Evolutionary conservation across 2,888 invertebrate species (phyloP).

Genomic region (Campoplex nolae): DNA sequence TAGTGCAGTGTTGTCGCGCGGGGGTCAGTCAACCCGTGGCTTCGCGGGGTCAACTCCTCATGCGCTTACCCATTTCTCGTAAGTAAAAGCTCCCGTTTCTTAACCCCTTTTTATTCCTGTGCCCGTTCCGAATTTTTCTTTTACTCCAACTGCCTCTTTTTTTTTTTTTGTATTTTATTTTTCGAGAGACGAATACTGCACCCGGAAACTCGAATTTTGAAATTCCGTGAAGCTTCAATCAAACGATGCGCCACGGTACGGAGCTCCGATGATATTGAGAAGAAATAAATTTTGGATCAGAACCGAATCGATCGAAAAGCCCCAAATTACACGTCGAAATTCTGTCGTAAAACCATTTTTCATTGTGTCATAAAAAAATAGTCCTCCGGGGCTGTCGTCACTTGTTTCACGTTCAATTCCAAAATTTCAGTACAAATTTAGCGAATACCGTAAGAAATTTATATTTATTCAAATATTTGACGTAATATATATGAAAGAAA

Average conservation of each 20-base stretch:
- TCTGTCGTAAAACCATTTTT: not conserved
- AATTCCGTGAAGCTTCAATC: not conserved
- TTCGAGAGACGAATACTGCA: not conserved
- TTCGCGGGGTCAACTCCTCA: constrained; percentile 80
- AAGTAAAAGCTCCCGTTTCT: constrained; percentile 55
- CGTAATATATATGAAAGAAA: not conserved
- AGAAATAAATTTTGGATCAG: not conserved
- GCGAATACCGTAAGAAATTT: not conserved
- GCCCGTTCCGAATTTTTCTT: not conserved
- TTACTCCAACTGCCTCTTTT: constrained; percentile 22
- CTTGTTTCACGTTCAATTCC: not conserved
- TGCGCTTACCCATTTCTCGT: constrained; percentile 70
- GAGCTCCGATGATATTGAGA: not conserved
- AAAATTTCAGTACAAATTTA: not conserved
- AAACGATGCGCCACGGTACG: not conserved
- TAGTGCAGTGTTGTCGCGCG: constrained; percentile 83
- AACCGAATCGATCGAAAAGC: not conserved
- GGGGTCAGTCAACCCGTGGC: constrained; percentile 81
- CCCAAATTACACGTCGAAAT: not conserved
- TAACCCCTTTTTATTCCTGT: constrained; percentile 18
- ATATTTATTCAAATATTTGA: constrained; percentile 6
- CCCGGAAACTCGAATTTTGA: not conserved
- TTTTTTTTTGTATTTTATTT: not conserved
- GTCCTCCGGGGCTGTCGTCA: not conserved
- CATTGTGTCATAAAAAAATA: not conserved